Evolutionary conservation across 2,797 vertebrate genomes (phyloP).

Genomic region (Mionectes olivaceus): DNA sequence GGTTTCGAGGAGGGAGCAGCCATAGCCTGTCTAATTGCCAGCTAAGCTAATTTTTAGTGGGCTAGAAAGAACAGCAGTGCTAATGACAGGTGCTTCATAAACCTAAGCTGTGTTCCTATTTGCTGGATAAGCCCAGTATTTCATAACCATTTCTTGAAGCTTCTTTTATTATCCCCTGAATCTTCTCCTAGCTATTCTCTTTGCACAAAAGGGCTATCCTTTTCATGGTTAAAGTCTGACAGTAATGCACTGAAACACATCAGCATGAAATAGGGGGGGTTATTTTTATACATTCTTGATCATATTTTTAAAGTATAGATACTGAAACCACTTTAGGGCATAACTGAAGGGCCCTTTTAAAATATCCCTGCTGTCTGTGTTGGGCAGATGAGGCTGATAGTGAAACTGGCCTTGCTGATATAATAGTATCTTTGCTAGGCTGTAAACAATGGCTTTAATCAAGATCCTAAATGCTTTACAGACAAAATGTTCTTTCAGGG

Average conservation of each 20-base stretch:
- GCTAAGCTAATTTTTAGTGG: conserved; percentile 23
- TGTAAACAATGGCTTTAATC: conserved; percentile 66
- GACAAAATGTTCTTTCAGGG: conserved; percentile 43
- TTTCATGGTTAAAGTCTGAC: conserved; percentile 47
- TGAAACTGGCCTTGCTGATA: conserved; percentile 40
- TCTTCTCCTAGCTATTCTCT: conserved; percentile 37
- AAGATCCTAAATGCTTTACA: conserved; percentile 51
- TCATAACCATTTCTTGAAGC: background rate
- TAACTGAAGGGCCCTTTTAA: conserved; percentile 50
- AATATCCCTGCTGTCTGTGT: conserved; percentile 1
- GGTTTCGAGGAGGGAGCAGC: background rate
- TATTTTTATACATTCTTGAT: conserved; percentile 65
- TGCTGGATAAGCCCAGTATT: conserved; percentile 7
- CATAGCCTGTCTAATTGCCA: background rate
- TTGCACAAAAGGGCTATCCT: conserved; percentile 21
- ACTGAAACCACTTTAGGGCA: conserved; percentile 51
- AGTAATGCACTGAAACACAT: conserved; percentile 44
- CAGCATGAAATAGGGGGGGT: conserved; percentile 25
- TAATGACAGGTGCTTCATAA: background rate
- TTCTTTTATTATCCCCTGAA: conserved; percentile 59
- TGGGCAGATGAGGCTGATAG: conserved; percentile 27
- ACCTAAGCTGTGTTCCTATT: background rate
- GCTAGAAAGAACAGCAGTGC: background rate
- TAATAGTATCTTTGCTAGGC: background rate
- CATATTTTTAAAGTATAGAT: conserved; percentile 60